phyloP scores from a whole-genome alignment of 2,113 vertebrate genomes.

The Catharus minimus region DNA sequence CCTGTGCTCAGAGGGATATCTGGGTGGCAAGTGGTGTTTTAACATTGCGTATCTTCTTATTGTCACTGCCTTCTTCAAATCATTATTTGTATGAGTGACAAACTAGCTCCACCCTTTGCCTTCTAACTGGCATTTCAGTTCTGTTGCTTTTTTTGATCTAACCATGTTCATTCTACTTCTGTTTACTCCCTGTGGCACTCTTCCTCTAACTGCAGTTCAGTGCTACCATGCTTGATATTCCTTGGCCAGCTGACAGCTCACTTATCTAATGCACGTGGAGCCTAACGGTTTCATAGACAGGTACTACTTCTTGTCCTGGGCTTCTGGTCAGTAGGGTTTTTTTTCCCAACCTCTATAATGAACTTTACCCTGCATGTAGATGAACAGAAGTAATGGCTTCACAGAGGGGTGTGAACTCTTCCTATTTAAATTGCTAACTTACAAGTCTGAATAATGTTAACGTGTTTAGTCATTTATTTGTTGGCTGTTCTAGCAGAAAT shows the following conservation, averaged over 20 bases:
- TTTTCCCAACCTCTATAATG: conserved; percentile 44
- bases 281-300: conserved; percentile 69
- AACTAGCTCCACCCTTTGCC: conserved; percentile 64
- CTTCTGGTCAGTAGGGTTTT: conserved; percentile 67
- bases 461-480: conserved; percentile 1
- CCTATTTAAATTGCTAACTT: conserved; percentile 33
- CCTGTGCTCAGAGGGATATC: conserved; percentile 15
- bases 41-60: conserved; percentile 18
- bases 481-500: conserved; percentile 39
- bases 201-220: conserved; percentile 71
- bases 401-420: conserved; percentile 50
- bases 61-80: conserved; percentile 54
- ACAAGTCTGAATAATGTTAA: conserved; percentile 44
- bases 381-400: conserved; percentile 62
- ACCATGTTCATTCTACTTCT: conserved; percentile 72
- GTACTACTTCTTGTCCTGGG: conserved; percentile 70
- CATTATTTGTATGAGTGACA: conserved; percentile 59
- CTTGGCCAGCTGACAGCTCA: conserved; percentile 71
- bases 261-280: conserved; percentile 70
- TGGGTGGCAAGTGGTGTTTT: conserved; percentile 41
- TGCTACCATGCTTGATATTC: conserved; percentile 72
- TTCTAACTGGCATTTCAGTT: conserved; percentile 68
- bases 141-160: conserved; percentile 70
- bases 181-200: conserved; percentile 70
- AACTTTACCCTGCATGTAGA: conserved; percentile 65